Percentiles rank a stretch among this genome's conserved stretches.
Conservation (phyloP, 1,140 invertebrate genomes). For the Tetragonula clypearis region DNA sequence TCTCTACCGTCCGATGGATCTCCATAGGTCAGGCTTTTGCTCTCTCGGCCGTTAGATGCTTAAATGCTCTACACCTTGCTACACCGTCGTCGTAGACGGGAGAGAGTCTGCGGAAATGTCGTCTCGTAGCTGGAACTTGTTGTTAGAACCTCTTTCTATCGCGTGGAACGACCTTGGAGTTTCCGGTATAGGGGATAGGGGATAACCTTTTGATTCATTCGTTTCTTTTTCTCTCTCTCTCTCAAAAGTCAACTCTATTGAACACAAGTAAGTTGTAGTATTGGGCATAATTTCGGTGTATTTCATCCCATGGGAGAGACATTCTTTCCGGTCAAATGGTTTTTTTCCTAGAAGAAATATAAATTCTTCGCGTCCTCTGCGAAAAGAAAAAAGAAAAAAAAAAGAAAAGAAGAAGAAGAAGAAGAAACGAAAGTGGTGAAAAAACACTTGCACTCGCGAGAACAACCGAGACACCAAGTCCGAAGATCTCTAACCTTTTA, state of each 20-base stretch:
- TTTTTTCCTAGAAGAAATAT: not conserved
- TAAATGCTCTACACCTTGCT: not conserved
- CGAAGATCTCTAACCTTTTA: not conserved
- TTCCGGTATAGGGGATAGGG: too few species aligned
- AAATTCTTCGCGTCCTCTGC: not conserved
- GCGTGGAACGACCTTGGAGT: too few species aligned
- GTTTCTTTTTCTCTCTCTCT: too few species aligned
- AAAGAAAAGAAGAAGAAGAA: too few species aligned
- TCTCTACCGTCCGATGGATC: not conserved
- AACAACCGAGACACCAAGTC: not conserved
- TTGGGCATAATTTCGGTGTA: not conserved
- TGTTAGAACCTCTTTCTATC: not conserved
- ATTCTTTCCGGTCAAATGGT: too few species aligned
- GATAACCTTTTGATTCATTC: too few species aligned
- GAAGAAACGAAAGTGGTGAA: not conserved
- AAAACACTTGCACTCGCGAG: not conserved
- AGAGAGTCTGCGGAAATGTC: not conserved
- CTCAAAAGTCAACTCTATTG: too few species aligned
- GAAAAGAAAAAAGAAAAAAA: not conserved
- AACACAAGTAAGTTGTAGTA: too few species aligned
- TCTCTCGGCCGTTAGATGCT: not conserved
- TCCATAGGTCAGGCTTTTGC: not conserved
- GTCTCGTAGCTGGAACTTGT: not conserved
- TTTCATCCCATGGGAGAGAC: not conserved
- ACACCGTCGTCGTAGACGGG: not conserved